Percentiles rank a stretch among this genome's conserved stretches.
These are phyloP conservation scores for Ormia ochracea DNA, from an alignment of 2,888 invertebrate species.

Conservation along the genomic window DNA sequence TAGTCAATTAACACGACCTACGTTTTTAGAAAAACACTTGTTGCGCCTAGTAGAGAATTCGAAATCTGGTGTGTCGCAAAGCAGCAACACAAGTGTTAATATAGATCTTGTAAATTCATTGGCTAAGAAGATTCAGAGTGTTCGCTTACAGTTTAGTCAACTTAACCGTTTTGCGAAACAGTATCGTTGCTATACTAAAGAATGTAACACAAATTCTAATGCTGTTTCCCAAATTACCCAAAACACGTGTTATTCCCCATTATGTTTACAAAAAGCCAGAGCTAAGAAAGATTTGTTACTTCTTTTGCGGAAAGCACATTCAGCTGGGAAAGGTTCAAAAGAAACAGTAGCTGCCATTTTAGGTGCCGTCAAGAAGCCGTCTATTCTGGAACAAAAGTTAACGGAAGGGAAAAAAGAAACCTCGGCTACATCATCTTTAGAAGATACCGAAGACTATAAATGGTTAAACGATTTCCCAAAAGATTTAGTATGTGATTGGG, in stretches of 20 bases:
- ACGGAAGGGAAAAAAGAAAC: slow-evolving; percentile 78
- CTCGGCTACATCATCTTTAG: slow-evolving; percentile 63
- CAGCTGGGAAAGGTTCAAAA: slow-evolving; percentile 77
- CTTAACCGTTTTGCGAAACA: slow-evolving; percentile 84
- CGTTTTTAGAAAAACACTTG: slow-evolving; percentile 72
- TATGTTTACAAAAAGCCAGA: slow-evolving; percentile 85
- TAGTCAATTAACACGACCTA: slow-evolving; percentile 76
- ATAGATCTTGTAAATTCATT: slow-evolving; percentile 80
- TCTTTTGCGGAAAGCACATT: slow-evolving; percentile 81
- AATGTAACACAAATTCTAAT: slow-evolving; percentile 81
- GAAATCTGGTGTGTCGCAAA: slow-evolving; percentile 62
- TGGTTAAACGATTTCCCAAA: slow-evolving; percentile 70
- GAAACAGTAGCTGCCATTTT: slow-evolving; percentile 76
- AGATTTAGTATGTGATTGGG: slow-evolving; percentile 77
- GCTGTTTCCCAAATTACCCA: slow-evolving; percentile 79
- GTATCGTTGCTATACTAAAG: slow-evolving; percentile 84
- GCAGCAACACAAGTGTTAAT: slow-evolving; percentile 73
- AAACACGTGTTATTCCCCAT: slow-evolving; percentile 86
- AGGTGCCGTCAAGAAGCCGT: slow-evolving; percentile 80
- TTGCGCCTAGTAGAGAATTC: slow-evolving; percentile 70
- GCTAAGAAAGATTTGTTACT: slow-evolving; percentile 83
- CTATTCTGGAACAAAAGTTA: slow-evolving; percentile 84
- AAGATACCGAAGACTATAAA: slow-evolving; percentile 71
- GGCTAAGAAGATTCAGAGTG: slow-evolving; percentile 83
- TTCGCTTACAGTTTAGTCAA: slow-evolving; percentile 84